Conservation (phyloP, 2,888 invertebrate genomes). For the Psylliodes chrysocephalus region DNA sequence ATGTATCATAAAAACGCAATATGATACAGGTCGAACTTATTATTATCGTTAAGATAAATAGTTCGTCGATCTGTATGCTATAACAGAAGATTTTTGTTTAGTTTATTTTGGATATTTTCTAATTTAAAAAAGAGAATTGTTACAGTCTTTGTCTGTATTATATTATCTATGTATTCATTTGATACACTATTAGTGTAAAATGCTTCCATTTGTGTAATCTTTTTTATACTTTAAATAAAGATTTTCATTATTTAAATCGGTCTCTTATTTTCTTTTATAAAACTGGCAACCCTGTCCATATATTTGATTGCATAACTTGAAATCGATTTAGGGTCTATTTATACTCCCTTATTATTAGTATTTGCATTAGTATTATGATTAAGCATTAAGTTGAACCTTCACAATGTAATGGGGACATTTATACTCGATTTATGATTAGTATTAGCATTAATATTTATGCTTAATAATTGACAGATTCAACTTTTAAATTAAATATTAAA, state of each 20-base stretch:
- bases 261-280: background rate
- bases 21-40: background rate
- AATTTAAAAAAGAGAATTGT: conserved; percentile 9
- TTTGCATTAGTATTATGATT: no score
- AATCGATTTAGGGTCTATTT: no score
- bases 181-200: conserved; percentile 46
- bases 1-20: conserved; percentile 19
- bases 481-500: no score
- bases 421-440: no score
- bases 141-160: conserved; percentile 39
- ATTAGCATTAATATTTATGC: no score
- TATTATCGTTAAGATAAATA: background rate
- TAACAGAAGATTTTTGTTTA: background rate
- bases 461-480: no score
- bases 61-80: background rate
- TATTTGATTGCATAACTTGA: no score
- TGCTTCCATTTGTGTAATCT: conserved; percentile 52
- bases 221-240: conserved; percentile 52
- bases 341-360: no score
- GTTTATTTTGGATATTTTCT: conserved; percentile 18
- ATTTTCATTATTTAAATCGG: conserved; percentile 42
- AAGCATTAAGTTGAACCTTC: no score
- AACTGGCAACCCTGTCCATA: no score
- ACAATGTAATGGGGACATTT: no score
- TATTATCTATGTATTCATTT: conserved; percentile 42